A percentile compares a stretch with the other conserved stretches of the same genome.
Evolutionary conservation across 2,797 vertebrate species (phyloP).

Genomic region (Rhinichthys osculus): DNA sequence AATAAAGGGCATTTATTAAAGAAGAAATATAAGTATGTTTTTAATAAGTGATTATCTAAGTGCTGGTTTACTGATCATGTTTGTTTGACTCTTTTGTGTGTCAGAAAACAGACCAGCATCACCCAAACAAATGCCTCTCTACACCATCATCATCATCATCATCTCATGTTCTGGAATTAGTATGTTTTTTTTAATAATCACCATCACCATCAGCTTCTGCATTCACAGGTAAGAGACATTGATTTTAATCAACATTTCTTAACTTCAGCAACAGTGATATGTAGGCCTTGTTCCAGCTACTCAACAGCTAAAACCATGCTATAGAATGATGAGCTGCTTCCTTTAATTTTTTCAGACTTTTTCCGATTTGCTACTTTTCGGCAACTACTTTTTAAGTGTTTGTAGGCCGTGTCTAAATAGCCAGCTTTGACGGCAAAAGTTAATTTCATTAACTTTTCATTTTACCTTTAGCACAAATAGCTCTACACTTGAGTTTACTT

Average conservation of each 20-base stretch:
- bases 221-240: background rate
- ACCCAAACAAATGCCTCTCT: background rate
- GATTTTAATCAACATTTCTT: background rate
- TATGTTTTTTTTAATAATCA: background rate
- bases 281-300: too few relatives aligned
- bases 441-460: background rate
- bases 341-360: too few relatives aligned
- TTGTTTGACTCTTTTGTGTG: background rate
- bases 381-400: too few relatives aligned
- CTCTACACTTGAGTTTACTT: too few relatives aligned
- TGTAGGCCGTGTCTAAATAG: too few relatives aligned
- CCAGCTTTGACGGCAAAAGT: background rate
- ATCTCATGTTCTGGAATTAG: constrained; percentile 7
- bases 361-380: too few relatives aligned
- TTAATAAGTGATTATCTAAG: too few relatives aligned
- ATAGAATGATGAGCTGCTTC: too few relatives aligned
- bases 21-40: background rate
- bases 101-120: background rate
- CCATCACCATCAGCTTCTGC: background rate
- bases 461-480: background rate
- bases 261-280: too few relatives aligned
- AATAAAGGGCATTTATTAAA: background rate
- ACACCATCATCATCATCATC: background rate
- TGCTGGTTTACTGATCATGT: background rate
- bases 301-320: too few relatives aligned